Base-by-base conservation (phyloP, 2,888 invertebrate genomes). In the Balanococcus diminutus region DNA sequence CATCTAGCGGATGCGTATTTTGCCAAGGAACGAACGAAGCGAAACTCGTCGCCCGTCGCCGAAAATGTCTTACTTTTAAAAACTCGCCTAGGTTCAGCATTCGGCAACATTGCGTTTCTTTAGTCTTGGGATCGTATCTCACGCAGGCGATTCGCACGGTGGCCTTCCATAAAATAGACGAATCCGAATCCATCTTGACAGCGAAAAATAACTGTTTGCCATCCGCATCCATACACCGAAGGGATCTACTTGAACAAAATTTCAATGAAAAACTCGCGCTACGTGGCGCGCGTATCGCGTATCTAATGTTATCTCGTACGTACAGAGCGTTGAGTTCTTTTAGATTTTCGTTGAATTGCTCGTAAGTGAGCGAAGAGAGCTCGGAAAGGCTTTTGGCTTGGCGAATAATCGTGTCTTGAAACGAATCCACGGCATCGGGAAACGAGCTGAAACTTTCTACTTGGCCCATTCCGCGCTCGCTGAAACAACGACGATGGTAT, bases 111-210 rank as follows among this genome's bases (percentile, higher is more conserved):
- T 92, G 92, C 36, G 93, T 91, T 88, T 91, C 90, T 82, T 91
- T 90, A 5, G 91, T 91, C 25, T 88, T 88, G 0, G 92, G 91
- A 89, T 93, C 91, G 36, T 93, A 90, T 90, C 92, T 92, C n/a
- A 93, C 91, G 88, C 93, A 93, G 36, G 92, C 92, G 88, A 94
- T 92, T 89, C 92, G 91, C 0, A 94, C 92, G 0, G 93, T 93
- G 0, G 93, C 93, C 89, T 93, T 94, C 94, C 94, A 94, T 46
- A 94, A 90, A 31, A 93, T 89, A 0, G 93, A 91, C 0, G 92
- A 90, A 89, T 94, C 93, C 3, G 93, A 92, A 2, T 93, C 93
- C 87, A 91, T 92, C 89, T 93, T 93, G 1, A 94, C 91, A 79
- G 92, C 92, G 90, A 94, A 94, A 56, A 93, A 89, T 36, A 94